Base-by-base conservation (phyloP, 2,113 vertebrate species). In the Coreoperca whiteheadi region DNA sequence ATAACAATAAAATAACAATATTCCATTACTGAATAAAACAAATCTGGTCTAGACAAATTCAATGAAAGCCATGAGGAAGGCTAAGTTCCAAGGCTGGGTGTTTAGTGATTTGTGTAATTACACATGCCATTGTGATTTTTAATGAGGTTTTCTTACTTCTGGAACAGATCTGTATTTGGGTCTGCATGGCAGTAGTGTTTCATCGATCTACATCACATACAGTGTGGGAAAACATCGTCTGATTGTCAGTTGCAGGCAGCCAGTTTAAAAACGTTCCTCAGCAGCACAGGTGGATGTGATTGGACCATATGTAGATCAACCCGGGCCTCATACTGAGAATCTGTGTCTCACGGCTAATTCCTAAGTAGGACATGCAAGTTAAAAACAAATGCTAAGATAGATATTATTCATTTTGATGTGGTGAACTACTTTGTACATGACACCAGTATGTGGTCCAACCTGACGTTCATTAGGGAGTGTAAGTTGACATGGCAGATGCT, bases 401-500 rank as follows among this genome's bases (percentile, higher is more conserved):
- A 74, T 76, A 84, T 74, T 64, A 84, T 77, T 83, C 72, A 82
- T 86, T 88, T 79, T 79, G 50, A 85, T 87, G 67, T 74, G 53
- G 20, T 71, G 76, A 75, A 89, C 84, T 88, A 81, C 63, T 89
- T 87, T 81, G 59, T 73, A 25, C 50, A n/a, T 46, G 77, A 75
- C 67, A 32, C 34, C 51, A 46, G 63, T 69, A 74, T 66, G 79
- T 73, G 77, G 64, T 75, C 65, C 67, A 80, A 73, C 53, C 77
- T 86, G 86, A 82, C 48, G 81, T 87, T 89, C 84, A 83, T 87
- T 87, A 82, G 77, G 67, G 61, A 79, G 81, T 9, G 25, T 48
- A 25, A 57, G 80, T 83, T 64, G 91, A 92, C 69, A 46, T 54
- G 81, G 81, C 83, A 81, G 87, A 91, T 85, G 87, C 65, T 76